Conservation (phyloP, 2,797 vertebrate genomes). For the Streptopelia turtur region DNA sequence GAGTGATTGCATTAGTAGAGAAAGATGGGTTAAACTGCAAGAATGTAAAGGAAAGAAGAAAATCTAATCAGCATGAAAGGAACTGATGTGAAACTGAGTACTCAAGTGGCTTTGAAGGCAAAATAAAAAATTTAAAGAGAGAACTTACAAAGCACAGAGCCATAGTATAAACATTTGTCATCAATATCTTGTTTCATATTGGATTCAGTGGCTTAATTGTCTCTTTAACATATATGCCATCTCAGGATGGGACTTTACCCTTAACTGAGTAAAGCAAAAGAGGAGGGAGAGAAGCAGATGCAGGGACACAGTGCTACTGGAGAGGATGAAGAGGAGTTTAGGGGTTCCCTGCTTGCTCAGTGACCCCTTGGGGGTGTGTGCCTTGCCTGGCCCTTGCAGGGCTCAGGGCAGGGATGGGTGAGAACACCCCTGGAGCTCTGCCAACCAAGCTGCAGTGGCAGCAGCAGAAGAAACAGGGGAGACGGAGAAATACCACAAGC, state of each 20-base stretch:
- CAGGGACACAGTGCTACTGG: rapidly evolving
- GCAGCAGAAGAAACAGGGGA: neutral
- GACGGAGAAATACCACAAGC: rapidly evolving
- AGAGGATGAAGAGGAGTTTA: neutral
- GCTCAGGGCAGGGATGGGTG: neutral
- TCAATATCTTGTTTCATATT: neutral
- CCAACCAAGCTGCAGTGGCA: neutral
- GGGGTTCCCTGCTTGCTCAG: neutral
- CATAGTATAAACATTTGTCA: neutral
- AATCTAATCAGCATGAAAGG: neutral
- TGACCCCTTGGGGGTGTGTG: neutral
- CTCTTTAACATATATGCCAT: neutral
- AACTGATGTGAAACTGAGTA: neutral
- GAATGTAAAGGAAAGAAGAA: neutral
- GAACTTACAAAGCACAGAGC: neutral
- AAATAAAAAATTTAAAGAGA: neutral
- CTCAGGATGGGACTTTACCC: neutral
- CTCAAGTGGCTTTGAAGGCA: neutral
- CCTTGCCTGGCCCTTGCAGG: rapidly evolving
- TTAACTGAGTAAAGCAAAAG: neutral
- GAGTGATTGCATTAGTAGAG: neutral
- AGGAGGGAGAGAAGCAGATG: neutral
- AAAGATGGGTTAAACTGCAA: neutral
- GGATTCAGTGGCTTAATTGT: neutral
- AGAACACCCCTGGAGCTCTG: neutral